Percentiles rank a stretch among this genome's conserved stretches.
phyloP scores from a whole-genome alignment of 2,113 vertebrate genomes.

The Gallinago undulata region DNA sequence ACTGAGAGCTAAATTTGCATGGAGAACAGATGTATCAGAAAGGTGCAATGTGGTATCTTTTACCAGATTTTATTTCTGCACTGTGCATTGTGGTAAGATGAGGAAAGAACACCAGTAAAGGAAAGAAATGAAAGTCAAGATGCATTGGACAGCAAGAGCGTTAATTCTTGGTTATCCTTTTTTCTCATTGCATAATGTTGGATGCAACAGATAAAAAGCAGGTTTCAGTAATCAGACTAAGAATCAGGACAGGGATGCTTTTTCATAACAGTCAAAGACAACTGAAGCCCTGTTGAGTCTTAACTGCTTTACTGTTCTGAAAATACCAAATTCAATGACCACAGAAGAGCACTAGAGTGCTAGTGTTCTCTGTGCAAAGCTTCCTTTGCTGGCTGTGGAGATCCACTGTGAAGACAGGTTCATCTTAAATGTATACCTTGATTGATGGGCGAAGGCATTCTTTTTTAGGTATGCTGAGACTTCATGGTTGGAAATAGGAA shows the following conservation, averaged over 20 bases:
- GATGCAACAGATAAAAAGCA: not conserved
- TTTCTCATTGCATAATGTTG: not conserved
- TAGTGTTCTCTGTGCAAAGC: not conserved
- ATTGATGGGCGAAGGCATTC: not conserved
- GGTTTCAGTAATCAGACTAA: not conserved
- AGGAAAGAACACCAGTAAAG: not conserved
- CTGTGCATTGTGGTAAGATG: not conserved
- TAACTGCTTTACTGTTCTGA: not conserved
- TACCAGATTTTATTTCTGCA: not conserved
- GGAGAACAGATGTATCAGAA: not conserved
- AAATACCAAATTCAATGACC: not conserved
- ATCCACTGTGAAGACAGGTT: not conserved
- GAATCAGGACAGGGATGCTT: not conserved
- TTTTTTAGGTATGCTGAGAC: not conserved
- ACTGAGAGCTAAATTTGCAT: not conserved
- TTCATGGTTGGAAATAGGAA: not conserved
- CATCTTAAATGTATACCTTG: not conserved
- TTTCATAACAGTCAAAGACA: not conserved
- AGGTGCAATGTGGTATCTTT: not conserved
- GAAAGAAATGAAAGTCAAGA: not conserved
- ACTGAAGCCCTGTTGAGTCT: not conserved
- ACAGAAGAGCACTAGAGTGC: not conserved
- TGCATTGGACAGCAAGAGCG: fast-evolving
- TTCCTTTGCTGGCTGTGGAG: not conserved
- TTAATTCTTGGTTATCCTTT: not conserved